Percentiles rank a stretch among this genome's conserved stretches.
Conservation (phyloP, 2,888 invertebrate genomes). For the Tenthredo mesomela region DNA sequence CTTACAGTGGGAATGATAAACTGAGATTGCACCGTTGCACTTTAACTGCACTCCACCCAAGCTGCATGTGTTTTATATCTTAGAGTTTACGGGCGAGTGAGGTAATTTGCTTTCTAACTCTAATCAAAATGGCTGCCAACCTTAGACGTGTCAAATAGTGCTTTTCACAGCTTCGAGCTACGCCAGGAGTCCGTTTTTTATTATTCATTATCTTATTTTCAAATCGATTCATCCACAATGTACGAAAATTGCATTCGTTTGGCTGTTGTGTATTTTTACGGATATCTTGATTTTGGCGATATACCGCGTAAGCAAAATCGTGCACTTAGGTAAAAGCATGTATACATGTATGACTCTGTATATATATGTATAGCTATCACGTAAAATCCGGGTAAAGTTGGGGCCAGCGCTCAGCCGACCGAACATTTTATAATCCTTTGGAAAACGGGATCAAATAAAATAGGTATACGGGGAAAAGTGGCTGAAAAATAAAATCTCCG, state of each 20-base stretch:
- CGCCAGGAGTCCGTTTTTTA: neutral
- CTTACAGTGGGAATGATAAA: conserved; percentile 49
- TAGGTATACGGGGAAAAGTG: conserved; percentile 7
- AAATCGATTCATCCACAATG: neutral
- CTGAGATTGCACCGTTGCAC: conserved; percentile 50
- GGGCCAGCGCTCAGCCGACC: conserved; percentile 27
- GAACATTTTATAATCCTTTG: conserved; percentile 44
- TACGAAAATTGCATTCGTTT: neutral
- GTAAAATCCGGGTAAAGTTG: conserved; percentile 33
- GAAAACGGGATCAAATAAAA: conserved; percentile 45
- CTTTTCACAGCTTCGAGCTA: neutral
- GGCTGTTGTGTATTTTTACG: neutral
- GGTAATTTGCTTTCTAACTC: conserved; percentile 28
- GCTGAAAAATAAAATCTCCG: conserved; percentile 42
- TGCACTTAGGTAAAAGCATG: neutral
- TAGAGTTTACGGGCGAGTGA: neutral
- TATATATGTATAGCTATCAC: neutral
- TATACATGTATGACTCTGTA: neutral
- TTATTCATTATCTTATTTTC: neutral
- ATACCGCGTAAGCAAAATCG: neutral
- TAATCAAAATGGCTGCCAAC: conserved; percentile 35
- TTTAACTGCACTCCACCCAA: conserved; percentile 33
- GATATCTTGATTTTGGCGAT: neutral
- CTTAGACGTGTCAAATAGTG: neutral
- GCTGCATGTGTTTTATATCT: conserved; percentile 38